Evolutionary conservation across 2,888 invertebrate genomes (phyloP).

Genomic region (Heliconius sara): DNA sequence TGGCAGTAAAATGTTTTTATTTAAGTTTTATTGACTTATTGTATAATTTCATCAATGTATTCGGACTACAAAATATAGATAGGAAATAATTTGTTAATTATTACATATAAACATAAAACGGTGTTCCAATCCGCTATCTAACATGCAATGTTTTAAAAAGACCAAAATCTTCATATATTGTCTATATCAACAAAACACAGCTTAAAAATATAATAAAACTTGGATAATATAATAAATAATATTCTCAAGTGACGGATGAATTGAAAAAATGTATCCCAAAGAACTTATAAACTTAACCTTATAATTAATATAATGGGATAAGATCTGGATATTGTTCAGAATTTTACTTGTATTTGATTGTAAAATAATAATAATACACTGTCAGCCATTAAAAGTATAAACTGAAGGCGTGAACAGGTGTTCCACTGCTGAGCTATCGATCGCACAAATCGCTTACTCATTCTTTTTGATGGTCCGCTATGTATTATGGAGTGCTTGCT

Average conservation of each 20-base stretch:
- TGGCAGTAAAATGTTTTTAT: neutral
- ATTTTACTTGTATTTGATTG: constrained; percentile 14
- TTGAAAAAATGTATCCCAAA: neutral
- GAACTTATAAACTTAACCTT: neutral
- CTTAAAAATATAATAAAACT: neutral
- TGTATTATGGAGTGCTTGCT: constrained; percentile 1
- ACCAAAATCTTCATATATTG: neutral
- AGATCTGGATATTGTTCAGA: constrained; percentile 2
- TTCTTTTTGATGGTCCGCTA: constrained; percentile 63
- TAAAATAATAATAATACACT: constrained; percentile 22
- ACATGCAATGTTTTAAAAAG: neutral
- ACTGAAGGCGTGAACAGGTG: constrained; percentile 46
- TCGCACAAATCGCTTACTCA: constrained; percentile 69
- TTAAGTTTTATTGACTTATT: neutral
- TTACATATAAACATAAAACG: neutral
- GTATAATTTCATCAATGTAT: neutral
- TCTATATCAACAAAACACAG: neutral
- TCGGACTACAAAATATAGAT: neutral
- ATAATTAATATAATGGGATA: constrained; percentile 17
- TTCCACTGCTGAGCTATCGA: constrained; percentile 55
- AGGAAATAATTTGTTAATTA: neutral
- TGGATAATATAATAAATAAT: neutral
- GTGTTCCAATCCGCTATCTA: neutral
- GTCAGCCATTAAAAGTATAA: constrained; percentile 37
- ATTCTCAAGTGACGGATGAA: neutral